A percentile compares a stretch with the other conserved stretches of the same genome.
Evolutionary conservation across 2,888 invertebrate genomes (phyloP).

Genomic region (Halictus quadricinctus): DNA sequence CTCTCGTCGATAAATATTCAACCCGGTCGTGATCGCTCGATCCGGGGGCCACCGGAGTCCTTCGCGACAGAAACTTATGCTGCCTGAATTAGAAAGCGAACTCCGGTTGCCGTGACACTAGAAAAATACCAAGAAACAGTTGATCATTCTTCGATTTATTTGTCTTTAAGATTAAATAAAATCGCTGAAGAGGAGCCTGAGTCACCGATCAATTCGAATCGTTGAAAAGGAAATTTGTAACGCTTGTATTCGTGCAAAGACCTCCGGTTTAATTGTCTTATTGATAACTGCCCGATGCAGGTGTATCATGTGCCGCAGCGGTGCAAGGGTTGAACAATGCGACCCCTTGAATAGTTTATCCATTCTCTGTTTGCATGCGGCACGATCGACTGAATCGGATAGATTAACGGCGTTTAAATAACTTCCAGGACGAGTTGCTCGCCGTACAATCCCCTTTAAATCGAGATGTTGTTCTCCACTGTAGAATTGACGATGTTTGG

Average conservation of each 20-base stretch:
- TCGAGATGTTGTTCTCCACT: too few species aligned
- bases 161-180: too few species aligned
- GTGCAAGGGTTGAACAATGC: background rate
- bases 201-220: too few species aligned
- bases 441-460: too few species aligned
- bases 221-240: too few species aligned
- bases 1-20: conserved; percentile 2
- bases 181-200: background rate
- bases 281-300: background rate
- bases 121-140: background rate
- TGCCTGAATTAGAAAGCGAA: background rate
- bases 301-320: background rate
- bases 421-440: too few species aligned
- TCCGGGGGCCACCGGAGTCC: background rate
- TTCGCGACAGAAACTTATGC: background rate
- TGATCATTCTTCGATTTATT: too few species aligned
- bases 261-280: background rate
- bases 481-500: too few species aligned
- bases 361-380: background rate
- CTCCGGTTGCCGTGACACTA: background rate
- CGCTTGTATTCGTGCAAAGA: background rate
- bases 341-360: background rate
- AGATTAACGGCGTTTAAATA: too few species aligned
- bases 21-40: conserved; percentile 1
- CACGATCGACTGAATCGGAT: background rate